These are phyloP conservation scores for Anadara kagoshimensis DNA, from an alignment of 1,140 invertebrate genomes.

Conservation along the genomic window DNA sequence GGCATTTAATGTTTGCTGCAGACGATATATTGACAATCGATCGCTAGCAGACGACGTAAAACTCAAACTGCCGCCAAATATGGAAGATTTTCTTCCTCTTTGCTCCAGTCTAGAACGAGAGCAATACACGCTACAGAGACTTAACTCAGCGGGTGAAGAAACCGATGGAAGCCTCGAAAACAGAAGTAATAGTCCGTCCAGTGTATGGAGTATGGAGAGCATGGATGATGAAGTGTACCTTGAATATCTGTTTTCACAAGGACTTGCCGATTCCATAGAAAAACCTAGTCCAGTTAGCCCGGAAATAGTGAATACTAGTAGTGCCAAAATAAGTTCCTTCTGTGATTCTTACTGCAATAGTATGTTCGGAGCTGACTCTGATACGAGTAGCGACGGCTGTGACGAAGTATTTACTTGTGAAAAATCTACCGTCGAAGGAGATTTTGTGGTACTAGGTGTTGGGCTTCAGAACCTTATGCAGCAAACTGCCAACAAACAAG, in stretches of 20 bases:
- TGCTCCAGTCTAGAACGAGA: constrained; percentile 65
- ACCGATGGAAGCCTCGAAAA: constrained; percentile 52
- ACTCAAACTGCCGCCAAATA: constrained; percentile 11
- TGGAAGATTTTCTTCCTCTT: constrained; percentile 66
- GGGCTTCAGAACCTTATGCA: constrained; percentile 72
- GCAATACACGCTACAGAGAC: constrained; percentile 65
- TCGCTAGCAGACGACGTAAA: background rate
- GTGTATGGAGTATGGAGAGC: constrained; percentile 59
- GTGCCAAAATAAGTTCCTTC: too few species aligned
- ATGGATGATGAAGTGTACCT: constrained; percentile 63
- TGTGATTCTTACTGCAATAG: too few species aligned
- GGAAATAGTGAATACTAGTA: constrained; percentile 42
- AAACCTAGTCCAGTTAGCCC: constrained; percentile 44
- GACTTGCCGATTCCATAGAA: constrained; percentile 59
- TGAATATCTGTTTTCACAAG: constrained; percentile 69
- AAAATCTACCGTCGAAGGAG: constrained; percentile 39
- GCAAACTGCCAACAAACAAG: constrained; percentile 52
- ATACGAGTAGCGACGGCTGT: too few species aligned
- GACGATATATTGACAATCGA: constrained; percentile 7
- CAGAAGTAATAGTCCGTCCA: constrained; percentile 41
- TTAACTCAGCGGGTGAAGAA: constrained; percentile 69
- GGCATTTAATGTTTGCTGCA: background rate
- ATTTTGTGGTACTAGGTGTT: constrained; percentile 73
- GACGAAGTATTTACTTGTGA: too few species aligned
- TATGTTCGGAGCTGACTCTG: too few species aligned